phyloP scores from a whole-genome alignment of 2,113 vertebrate genomes.

The Psittacara wagleri region DNA sequence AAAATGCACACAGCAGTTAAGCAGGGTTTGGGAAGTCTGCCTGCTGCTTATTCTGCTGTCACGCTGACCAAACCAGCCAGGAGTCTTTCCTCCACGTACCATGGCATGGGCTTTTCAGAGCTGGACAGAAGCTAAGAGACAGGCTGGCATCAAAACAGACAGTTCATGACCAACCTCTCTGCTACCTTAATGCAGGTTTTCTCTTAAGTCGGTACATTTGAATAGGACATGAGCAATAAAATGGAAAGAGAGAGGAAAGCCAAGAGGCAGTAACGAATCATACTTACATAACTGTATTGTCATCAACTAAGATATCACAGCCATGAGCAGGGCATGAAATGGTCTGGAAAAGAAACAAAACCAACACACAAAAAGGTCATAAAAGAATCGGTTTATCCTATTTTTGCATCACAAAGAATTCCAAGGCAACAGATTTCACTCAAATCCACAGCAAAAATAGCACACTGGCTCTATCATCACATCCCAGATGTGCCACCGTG shows the following conservation, averaged over 20 bases:
- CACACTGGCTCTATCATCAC: neutral
- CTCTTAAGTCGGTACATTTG: neutral
- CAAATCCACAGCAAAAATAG: neutral
- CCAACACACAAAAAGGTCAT: neutral
- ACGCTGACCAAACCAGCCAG: neutral
- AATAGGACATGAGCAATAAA: neutral
- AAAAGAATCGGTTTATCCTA: neutral
- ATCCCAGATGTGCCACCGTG: neutral
- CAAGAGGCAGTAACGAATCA: slow-evolving; percentile 11
- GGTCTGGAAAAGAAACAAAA: slow-evolving; percentile 76
- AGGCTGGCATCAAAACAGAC: neutral
- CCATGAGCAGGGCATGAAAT: slow-evolving; percentile 99
- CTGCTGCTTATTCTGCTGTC: neutral
- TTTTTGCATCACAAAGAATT: neutral
- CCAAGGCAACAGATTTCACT: neutral
- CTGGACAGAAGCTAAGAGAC: neutral
- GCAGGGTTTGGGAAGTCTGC: neutral
- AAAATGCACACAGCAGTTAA: neutral
- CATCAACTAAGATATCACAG: slow-evolving; percentile 99
- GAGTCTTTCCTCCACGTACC: neutral
- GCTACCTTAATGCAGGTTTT: neutral
- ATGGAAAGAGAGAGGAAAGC: neutral
- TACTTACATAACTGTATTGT: slow-evolving; percentile 99
- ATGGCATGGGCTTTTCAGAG: neutral
- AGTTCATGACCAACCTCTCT: neutral